Evolutionary conservation across 2,888 invertebrate genomes (phyloP), one percentile per base, ranked within the genome.

Genomic region (Pterobdella sp.): DNA sequence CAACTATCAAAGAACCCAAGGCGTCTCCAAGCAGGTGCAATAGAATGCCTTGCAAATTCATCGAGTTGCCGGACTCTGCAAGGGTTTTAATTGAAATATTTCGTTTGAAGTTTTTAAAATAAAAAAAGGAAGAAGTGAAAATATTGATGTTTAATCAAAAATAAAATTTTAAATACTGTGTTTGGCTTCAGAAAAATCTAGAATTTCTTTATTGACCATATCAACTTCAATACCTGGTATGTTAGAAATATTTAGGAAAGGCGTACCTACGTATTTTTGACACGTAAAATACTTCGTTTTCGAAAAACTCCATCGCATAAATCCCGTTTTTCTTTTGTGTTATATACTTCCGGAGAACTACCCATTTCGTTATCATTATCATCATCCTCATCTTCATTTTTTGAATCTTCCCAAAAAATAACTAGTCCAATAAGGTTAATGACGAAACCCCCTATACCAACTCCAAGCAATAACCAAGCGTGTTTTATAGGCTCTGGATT

Each of bases 1-100:
- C 90, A 18, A 95, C 94, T 78, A 94, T 91, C 0, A 94, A 88
- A 0, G 93, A 94, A 72, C 98, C 98, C 68, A 99, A 86, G 31
- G 97, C 97, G 86, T 98, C 98, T 68, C 96, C 95, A 42, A 98
- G 85, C 3, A 98, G 91, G 83, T 98, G 98, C 72, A 98, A 87
- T 84, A 97, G 98, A 26, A 97, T 97, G n/a, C 96, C 98, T 72
- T 93, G 89, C 95, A 99, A 98, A 83, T 98, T 98, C 90, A 98
- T 90, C 82, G 94, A 92, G 1, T 90, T 89, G 1, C 71, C 56
- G 22, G 74, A 74, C 32, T 42, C 49, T 42, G 49, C 22, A 42
- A 22, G 49, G 22, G 49, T 42, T 7, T 7, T 42, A 7, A 42
- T 7, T 14, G 49, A 42, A 7, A 22, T 42, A 7, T n/a, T n/a